These are phyloP conservation scores for Pterois miles DNA, from an alignment of 2,797 vertebrate species.

Conservation along the genomic window DNA sequence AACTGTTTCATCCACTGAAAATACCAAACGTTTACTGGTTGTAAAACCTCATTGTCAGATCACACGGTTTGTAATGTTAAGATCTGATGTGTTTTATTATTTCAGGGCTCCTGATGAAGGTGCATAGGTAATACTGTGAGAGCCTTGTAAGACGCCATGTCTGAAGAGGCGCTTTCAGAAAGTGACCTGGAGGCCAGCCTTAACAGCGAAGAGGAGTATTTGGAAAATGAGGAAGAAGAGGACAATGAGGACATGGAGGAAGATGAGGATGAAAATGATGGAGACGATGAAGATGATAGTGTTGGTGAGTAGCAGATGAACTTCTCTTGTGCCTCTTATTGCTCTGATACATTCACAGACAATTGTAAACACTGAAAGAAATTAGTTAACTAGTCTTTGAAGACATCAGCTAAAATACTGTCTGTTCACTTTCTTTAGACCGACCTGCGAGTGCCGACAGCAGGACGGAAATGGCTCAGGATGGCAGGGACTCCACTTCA, in stretches of 20 bases:
- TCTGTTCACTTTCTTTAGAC: conserved; percentile 75
- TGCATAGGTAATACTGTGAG: conserved; percentile 94
- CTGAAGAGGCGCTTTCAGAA: conserved; percentile 97
- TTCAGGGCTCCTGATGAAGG: conserved; percentile 81
- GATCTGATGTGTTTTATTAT: conserved; percentile 12
- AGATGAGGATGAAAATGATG: conserved; percentile 77
- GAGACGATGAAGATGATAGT: conserved; percentile 79
- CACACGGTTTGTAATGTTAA: neutral
- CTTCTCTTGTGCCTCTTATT: neutral
- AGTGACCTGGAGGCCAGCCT: conserved; percentile 96
- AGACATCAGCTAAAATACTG: neutral
- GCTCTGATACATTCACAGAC: neutral
- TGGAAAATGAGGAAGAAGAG: conserved; percentile 80
- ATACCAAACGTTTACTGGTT: neutral
- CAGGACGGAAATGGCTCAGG: conserved; percentile 81
- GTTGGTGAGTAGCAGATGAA: conserved; percentile 66
- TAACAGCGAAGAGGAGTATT: conserved; percentile 84
- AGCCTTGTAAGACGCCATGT: conserved; percentile 93
- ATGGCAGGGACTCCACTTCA: conserved; percentile 87
- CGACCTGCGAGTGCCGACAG: conserved; percentile 85
- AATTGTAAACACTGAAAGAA: neutral
- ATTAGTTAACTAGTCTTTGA: neutral
- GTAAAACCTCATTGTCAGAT: neutral
- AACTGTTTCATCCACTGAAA: neutral
- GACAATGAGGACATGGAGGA: conserved; percentile 75